Evolutionary conservation across 1,140 invertebrate species (phyloP).

Genomic region (Solenopsis invicta): DNA sequence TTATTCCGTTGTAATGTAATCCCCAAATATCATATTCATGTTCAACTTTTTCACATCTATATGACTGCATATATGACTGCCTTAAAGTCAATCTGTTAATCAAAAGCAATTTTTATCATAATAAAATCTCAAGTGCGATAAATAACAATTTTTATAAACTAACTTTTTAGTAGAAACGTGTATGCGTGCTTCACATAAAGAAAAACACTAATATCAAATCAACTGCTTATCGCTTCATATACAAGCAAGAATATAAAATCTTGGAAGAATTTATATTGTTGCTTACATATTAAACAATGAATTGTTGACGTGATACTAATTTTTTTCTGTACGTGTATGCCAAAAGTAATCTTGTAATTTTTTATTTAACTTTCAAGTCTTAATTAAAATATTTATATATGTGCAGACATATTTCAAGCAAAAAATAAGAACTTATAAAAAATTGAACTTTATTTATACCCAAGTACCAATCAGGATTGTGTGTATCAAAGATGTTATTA

Average conservation of each 20-base stretch:
- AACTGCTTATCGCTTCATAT: too few species aligned
- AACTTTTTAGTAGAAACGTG: neutral
- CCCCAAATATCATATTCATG: neutral
- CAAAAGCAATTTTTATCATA: neutral
- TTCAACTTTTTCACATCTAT: neutral
- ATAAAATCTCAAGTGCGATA: neutral
- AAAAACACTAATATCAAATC: too few species aligned
- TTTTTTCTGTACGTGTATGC: too few species aligned
- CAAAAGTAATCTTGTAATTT: neutral
- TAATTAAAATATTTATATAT: neutral
- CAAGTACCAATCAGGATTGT: neutral
- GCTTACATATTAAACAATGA: too few species aligned
- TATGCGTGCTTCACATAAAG: neutral
- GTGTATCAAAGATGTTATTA: slow-evolving; percentile 22
- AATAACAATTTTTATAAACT: neutral
- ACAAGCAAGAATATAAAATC: too few species aligned
- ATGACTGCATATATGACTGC: neutral
- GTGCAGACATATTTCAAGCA: neutral
- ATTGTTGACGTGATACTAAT: too few species aligned
- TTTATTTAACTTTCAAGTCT: neutral
- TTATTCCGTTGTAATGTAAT: neutral
- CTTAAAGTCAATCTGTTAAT: neutral
- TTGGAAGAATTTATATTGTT: too few species aligned
- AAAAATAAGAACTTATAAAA: neutral
- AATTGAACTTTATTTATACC: neutral